Evolutionary conservation across 1,140 invertebrate genomes (phyloP).

Genomic region (Oedothorax gibbosus): DNA sequence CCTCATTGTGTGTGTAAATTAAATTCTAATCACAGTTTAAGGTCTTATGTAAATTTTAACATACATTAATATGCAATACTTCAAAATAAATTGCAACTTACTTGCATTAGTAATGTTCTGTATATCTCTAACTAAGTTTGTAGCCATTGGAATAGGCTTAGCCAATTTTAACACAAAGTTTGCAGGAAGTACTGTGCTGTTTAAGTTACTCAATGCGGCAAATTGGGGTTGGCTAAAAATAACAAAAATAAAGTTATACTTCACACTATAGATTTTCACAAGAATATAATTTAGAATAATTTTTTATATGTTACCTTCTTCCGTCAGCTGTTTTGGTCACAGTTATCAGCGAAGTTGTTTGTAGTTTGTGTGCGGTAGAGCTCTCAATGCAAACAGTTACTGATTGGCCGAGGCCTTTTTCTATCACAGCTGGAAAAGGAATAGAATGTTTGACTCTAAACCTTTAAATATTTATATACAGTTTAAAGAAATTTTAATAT

Average conservation of each 20-base stretch:
- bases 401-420: slow-evolving; percentile 82
- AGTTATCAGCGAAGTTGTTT: slow-evolving; percentile 81
- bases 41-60: background rate
- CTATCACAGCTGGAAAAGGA: slow-evolving; percentile 71
- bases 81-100: slow-evolving; percentile 39
- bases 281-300: background rate
- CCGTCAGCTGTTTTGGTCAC: slow-evolving; percentile 79
- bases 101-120: slow-evolving; percentile 75
- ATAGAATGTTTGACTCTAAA: too few species aligned
- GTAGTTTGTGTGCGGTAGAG: slow-evolving; percentile 87
- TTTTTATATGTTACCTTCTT: slow-evolving; percentile 75
- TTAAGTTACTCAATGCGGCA: slow-evolving; percentile 80
- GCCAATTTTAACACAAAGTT: slow-evolving; percentile 89
- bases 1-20: too few species aligned
- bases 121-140: slow-evolving; percentile 79
- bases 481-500: too few species aligned
- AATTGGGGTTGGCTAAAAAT: slow-evolving; percentile 78
- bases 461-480: too few species aligned
- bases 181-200: slow-evolving; percentile 89
- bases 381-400: slow-evolving; percentile 91
- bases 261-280: background rate
- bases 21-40: background rate
- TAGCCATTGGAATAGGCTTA: slow-evolving; percentile 87
- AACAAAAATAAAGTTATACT: background rate
- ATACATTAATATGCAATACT: background rate